phyloP scores from a whole-genome alignment of 2,888 invertebrate species.

The Andrena trimmerana region DNA sequence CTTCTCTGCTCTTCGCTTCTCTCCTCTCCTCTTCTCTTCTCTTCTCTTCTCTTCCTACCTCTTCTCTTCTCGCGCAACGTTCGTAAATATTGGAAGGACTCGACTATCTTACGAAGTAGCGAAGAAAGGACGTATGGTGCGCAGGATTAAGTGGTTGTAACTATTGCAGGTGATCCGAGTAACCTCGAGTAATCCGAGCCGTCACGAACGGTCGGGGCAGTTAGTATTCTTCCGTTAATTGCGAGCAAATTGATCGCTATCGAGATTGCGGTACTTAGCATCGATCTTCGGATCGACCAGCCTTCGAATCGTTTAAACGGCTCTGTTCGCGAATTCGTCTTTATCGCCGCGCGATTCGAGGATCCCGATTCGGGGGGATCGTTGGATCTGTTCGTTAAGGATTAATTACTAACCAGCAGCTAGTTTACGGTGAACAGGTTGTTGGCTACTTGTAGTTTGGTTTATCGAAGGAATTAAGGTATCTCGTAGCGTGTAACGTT shows the following conservation, averaged over 20 bases:
- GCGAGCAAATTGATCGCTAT: conserved; percentile 17
- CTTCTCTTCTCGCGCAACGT: too few relatives aligned
- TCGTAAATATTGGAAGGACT: too few relatives aligned
- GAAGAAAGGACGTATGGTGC: neutral
- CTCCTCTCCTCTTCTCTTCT: neutral
- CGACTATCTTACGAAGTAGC: too few relatives aligned
- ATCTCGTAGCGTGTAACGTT: too few relatives aligned
- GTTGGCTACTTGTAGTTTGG: too few relatives aligned
- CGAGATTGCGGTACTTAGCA: conserved; percentile 6
- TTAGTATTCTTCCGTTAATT: conserved; percentile 41
- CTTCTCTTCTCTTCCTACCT: neutral
- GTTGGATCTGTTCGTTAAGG: neutral
- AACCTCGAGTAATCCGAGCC: conserved; percentile 17
- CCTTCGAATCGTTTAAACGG: neutral
- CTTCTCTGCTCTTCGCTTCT: neutral
- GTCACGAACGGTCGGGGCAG: conserved; percentile 15
- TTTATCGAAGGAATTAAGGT: too few relatives aligned
- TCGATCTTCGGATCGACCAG: neutral
- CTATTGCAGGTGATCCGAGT: neutral
- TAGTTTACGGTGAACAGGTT: too few relatives aligned
- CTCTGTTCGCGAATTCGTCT: neutral
- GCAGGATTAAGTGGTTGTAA: conserved; percentile 8
- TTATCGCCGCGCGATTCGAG: neutral
- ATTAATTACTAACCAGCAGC: too few relatives aligned
- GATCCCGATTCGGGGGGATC: neutral